phyloP scores from a whole-genome alignment of 2,888 invertebrate genomes.

The Ochropleura leucogaster region DNA sequence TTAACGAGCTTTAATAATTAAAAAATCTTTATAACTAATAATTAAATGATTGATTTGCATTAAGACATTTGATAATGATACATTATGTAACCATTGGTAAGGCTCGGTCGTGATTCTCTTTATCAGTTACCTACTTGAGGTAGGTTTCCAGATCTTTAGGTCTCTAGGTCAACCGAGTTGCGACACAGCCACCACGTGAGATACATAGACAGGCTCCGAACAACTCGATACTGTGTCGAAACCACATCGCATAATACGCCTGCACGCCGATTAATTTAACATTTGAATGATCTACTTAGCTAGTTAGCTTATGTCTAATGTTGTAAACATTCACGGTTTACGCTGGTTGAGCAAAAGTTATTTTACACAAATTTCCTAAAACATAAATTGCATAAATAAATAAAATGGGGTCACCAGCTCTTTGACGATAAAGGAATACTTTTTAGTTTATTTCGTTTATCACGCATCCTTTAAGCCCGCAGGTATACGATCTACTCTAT shows the following conservation, averaged over 20 bases:
- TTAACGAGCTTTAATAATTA: background rate
- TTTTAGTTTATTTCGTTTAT: constrained; percentile 3
- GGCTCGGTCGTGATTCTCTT: constrained; percentile 37
- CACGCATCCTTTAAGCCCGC: constrained; percentile 9
- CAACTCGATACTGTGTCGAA: constrained; percentile 63
- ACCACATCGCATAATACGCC: constrained; percentile 53
- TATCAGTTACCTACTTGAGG: constrained; percentile 56
- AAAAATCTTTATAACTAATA: background rate
- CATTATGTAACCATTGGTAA: constrained; percentile 49
- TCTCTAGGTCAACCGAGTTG: constrained; percentile 68
- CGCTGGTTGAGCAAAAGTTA: constrained; percentile 44
- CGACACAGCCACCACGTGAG: constrained; percentile 64
- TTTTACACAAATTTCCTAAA: constrained; percentile 30
- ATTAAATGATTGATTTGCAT: background rate
- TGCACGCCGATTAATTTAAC: constrained; percentile 51
- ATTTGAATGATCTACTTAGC: constrained; percentile 55
- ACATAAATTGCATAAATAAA: constrained; percentile 31
- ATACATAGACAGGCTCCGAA: constrained; percentile 66
- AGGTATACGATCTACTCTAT: constrained; percentile 37
- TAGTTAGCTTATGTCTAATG: constrained; percentile 38
- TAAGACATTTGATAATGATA: constrained; percentile 5
- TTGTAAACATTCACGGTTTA: constrained; percentile 41
- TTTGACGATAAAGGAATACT: background rate
- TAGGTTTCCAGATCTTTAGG: constrained; percentile 68
- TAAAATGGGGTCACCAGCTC: constrained; percentile 15